phyloP scores from a whole-genome alignment of 2,888 invertebrate genomes.

The Syrista parreyssii region DNA sequence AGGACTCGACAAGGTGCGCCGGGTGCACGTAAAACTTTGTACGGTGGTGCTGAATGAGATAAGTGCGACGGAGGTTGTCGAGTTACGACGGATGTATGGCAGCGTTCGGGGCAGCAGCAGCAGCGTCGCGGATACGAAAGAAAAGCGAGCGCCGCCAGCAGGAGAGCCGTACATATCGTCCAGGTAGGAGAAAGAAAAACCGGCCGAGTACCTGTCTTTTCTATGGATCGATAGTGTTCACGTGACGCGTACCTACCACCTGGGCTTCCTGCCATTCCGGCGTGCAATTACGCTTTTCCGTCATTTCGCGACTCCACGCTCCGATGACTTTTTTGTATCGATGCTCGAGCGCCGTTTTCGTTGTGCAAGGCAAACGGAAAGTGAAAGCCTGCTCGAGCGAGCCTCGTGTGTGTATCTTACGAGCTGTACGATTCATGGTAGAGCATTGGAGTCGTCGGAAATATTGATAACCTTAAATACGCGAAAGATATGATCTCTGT shows the following conservation, averaged over 20 bases:
- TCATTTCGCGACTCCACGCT: background rate
- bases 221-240: background rate
- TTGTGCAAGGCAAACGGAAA: slow-evolving; percentile 37
- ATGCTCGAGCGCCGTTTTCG: slow-evolving; percentile 24
- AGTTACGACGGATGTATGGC: background rate
- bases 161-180: background rate
- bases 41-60: background rate
- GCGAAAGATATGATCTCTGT: background rate
- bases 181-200: slow-evolving; percentile 8
- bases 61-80: background rate
- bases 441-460: background rate
- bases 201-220: background rate
- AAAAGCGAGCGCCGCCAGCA: background rate
- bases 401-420: slow-evolving; percentile 12
- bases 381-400: slow-evolving; percentile 31
- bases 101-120: slow-evolving; percentile 3
- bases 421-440: background rate
- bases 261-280: background rate
- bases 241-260: background rate
- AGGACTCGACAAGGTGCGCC: background rate
- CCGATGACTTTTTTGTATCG: slow-evolving; percentile 10
- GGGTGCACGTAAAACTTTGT: background rate
- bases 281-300: background rate
- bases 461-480: background rate
- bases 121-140: background rate